Evolutionary conservation across 2,797 vertebrate species (phyloP).

Genomic region (Parambassis ranga): DNA sequence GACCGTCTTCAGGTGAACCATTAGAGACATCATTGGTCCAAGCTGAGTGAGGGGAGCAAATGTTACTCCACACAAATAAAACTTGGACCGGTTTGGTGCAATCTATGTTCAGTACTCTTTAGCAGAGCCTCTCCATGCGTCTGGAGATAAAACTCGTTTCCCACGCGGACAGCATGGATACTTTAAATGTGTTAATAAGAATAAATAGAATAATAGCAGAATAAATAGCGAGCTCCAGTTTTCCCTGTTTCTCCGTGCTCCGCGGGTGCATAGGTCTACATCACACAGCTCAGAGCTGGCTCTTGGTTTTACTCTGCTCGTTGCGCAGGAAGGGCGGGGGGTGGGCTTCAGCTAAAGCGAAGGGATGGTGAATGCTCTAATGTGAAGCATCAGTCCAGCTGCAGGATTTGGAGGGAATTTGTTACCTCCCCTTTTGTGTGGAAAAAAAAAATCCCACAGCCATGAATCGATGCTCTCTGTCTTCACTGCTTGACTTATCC

Average conservation of each 20-base stretch:
- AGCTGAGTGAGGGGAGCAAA: conserved; percentile 26
- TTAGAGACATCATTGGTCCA: conserved; percentile 85
- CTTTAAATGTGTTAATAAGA: not conserved
- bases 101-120: conserved; percentile 16
- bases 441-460: not conserved
- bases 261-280: conserved; percentile 34
- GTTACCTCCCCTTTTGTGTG: not conserved
- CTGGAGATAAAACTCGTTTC: conserved; percentile 19
- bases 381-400: not conserved
- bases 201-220: conserved; percentile 4
- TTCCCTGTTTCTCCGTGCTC: conserved; percentile 43
- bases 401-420: not conserved
- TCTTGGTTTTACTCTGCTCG: conserved; percentile 39
- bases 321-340: conserved; percentile 50
- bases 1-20: conserved; percentile 88
- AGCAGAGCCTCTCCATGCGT: conserved; percentile 41
- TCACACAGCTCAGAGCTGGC: conserved; percentile 42
- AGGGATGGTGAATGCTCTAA: conserved; percentile 32
- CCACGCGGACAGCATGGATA: conserved; percentile 38
- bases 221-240: conserved; percentile 38
- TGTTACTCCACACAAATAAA: conserved; percentile 47
- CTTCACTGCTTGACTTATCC: too few species aligned
- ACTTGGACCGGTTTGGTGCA: conserved; percentile 45
- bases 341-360: conserved; percentile 16
- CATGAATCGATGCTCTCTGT: not conserved